These are phyloP conservation scores for Drosophila mayaguana DNA, from an alignment of 2,888 invertebrate species.

Conservation along the genomic window DNA sequence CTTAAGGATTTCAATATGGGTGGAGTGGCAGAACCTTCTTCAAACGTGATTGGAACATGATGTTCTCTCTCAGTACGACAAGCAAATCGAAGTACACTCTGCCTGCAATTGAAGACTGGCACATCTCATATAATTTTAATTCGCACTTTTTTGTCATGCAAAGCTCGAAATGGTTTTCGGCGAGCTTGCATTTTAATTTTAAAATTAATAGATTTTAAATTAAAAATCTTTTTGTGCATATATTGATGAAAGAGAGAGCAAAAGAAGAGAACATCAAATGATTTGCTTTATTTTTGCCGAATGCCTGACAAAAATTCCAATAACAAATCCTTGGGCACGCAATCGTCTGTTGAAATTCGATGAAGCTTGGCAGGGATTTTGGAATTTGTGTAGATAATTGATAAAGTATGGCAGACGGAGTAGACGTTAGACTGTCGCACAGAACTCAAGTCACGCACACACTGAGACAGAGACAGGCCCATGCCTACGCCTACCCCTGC, in stretches of 20 bases:
- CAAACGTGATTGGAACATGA: constrained; percentile 13
- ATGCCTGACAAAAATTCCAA: constrained; percentile 48
- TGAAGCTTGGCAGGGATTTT: constrained; percentile 40
- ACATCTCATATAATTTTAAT: constrained; percentile 4
- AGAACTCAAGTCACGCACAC: constrained; percentile 41
- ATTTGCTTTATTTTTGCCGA: constrained; percentile 12
- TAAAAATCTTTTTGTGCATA: not conserved
- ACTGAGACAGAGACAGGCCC: constrained; percentile 16
- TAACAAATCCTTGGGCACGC: constrained; percentile 31
- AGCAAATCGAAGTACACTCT: not conserved
- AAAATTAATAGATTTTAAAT: constrained; percentile 23
- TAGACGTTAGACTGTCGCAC: constrained; percentile 21
- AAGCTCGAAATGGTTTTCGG: not conserved
- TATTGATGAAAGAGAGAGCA: not conserved
- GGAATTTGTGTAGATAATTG: constrained; percentile 64
- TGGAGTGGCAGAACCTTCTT: not conserved
- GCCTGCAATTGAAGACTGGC: not conserved
- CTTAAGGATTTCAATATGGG: not conserved
- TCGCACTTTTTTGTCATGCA: constrained; percentile 3
- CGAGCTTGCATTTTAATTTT: constrained; percentile 19
- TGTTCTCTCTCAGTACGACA: not conserved
- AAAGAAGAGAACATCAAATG: constrained; percentile 8
- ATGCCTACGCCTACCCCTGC: not conserved
- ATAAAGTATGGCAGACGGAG: constrained; percentile 49
- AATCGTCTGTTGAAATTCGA: constrained; percentile 40